phyloP scores from a whole-genome alignment of 2,797 vertebrate genomes.

The Mormyrops boulengeri region DNA sequence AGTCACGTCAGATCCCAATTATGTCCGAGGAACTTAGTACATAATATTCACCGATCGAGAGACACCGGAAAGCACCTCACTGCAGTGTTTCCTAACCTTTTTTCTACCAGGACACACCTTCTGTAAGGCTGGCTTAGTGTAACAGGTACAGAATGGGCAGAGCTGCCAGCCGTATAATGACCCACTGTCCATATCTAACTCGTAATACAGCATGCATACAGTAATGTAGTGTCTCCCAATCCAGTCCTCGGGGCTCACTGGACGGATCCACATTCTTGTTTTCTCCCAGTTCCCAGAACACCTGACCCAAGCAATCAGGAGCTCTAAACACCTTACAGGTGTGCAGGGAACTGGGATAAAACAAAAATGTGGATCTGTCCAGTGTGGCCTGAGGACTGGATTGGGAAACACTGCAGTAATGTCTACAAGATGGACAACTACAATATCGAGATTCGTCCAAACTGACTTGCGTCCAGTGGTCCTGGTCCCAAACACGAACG shows the following conservation, averaged over 20 bases:
- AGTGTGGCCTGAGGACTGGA: background rate
- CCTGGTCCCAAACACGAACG: background rate
- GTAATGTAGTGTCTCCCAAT: background rate
- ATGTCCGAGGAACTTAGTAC: background rate
- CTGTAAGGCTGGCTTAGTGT: background rate
- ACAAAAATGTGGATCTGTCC: background rate
- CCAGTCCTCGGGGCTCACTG: background rate
- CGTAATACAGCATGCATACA: background rate
- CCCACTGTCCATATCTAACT: background rate
- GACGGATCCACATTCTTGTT: background rate
- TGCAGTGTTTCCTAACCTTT: background rate
- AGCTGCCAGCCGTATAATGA: background rate
- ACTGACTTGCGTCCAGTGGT: background rate
- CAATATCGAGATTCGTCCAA: background rate
- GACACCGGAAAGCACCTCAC: background rate
- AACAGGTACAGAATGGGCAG: background rate
- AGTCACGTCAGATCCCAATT: background rate
- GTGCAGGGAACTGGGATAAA: background rate
- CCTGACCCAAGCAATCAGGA: background rate
- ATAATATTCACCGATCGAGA: background rate
- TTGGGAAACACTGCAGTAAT: background rate
- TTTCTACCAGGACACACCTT: background rate
- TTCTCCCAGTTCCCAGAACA: background rate
- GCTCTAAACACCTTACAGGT: background rate
- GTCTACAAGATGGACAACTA: background rate